Conservation (phyloP, 2,888 invertebrate genomes). For the Sinohyriopsis cumingii region DNA sequence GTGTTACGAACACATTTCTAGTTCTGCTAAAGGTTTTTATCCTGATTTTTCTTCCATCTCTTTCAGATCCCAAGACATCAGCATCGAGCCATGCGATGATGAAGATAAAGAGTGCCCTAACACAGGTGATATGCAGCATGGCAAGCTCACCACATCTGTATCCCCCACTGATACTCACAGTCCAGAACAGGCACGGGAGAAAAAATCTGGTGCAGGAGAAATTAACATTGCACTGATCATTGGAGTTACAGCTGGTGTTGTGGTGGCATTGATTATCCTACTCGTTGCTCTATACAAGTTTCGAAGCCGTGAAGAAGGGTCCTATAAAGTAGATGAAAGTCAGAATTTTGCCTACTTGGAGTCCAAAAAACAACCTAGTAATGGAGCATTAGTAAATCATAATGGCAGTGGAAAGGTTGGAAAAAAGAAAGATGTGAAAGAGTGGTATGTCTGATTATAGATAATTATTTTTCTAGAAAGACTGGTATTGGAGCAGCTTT, state of each 20-base stretch:
- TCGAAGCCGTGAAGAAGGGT: constrained; percentile 83
- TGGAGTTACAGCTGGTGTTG: constrained; percentile 91
- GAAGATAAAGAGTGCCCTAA: no score
- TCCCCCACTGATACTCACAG: no score
- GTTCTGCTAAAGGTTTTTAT: no score
- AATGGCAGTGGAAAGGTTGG: constrained; percentile 55
- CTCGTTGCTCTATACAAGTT: constrained; percentile 78
- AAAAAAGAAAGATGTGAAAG: constrained; percentile 66
- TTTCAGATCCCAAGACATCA: no score
- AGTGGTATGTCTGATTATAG: constrained; percentile 64
- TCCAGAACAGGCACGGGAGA: constrained; percentile 5
- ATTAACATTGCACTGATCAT: constrained; percentile 78
- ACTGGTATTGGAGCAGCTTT: background rate
- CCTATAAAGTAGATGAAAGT: constrained; percentile 93
- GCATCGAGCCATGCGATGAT: no score
- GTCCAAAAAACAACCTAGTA: constrained; percentile 61
- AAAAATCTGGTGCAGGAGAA: constrained; percentile 26
- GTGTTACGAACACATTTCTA: no score
- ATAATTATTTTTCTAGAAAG: constrained; percentile 4
- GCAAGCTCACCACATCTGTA: no score
- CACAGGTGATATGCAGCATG: no score
- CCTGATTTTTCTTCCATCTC: no score
- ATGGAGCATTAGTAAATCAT: constrained; percentile 55
- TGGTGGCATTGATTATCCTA: constrained; percentile 87
- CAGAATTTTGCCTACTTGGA: constrained; percentile 76